These are phyloP conservation scores for Galagoides demidoff DNA, from an alignment of 2,797 vertebrate species.

Conservation along the genomic window DNA sequence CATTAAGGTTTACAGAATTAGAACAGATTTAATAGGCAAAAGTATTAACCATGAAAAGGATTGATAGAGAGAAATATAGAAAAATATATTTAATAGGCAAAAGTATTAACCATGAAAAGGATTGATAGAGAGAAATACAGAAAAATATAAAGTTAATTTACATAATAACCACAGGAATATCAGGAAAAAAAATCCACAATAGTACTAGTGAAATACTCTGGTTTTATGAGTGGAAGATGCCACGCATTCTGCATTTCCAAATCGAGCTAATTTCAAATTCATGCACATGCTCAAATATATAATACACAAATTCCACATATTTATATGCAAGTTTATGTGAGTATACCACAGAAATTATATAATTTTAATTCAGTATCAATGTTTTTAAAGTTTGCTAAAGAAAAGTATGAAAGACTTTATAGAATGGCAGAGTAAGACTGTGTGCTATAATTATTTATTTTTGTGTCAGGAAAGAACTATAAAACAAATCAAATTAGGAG, in stretches of 20 bases:
- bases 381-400: background rate
- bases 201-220: background rate
- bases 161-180: background rate
- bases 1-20: too few species aligned
- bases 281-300: background rate
- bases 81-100: background rate
- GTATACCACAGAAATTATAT: background rate
- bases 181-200: background rate
- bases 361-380: background rate
- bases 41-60: too few species aligned
- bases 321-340: background rate
- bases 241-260: background rate
- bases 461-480: background rate
- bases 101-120: too few species aligned
- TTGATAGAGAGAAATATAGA: background rate
- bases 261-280: background rate
- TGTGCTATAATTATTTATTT: background rate
- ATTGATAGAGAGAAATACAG: too few species aligned
- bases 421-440: background rate
- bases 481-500: background rate
- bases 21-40: too few species aligned
- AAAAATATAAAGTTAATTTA: background rate
- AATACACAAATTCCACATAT: background rate
- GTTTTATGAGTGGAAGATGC: background rate
- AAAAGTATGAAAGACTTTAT: background rate